Percentiles rank a stretch among this genome's conserved stretches.
These are phyloP conservation scores for Medauroidea extradentata DNA, from an alignment of 1,140 invertebrate species.

Conservation along the genomic window DNA sequence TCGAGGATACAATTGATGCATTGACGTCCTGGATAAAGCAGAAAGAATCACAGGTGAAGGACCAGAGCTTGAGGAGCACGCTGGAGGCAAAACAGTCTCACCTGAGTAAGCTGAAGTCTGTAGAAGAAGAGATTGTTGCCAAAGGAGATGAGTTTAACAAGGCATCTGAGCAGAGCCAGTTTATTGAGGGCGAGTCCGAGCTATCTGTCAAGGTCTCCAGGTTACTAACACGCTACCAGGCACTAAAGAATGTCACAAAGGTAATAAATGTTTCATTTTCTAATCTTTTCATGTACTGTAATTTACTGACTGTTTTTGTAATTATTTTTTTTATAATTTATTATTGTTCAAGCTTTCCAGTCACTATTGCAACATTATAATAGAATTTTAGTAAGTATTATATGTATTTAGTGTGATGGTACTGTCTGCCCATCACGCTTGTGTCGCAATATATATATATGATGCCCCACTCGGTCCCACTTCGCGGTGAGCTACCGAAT, in stretches of 20 bases:
- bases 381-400: too few species aligned
- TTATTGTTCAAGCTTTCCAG: too few species aligned
- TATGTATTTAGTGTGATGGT: too few species aligned
- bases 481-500: too few species aligned
- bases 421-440: too few species aligned
- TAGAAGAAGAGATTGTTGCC: conserved; percentile 67
- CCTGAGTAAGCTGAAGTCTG: conserved; percentile 68
- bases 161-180: conserved; percentile 63
- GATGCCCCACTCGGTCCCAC: too few species aligned
- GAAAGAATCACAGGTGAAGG: conserved; percentile 79
- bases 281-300: too few species aligned
- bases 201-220: conserved; percentile 72
- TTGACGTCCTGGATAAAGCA: conserved; percentile 79
- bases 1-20: conserved; percentile 68
- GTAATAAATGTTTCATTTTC: too few species aligned
- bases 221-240: conserved; percentile 77
- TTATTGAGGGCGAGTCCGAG: conserved; percentile 71
- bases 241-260: conserved; percentile 75
- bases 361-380: too few species aligned
- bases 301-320: too few species aligned
- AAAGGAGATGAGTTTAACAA: conserved; percentile 68
- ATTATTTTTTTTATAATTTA: too few species aligned
- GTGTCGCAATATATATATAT: too few species aligned
- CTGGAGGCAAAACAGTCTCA: conserved; percentile 76
- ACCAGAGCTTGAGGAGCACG: conserved; percentile 83